Evolutionary conservation across 2,888 invertebrate genomes (phyloP).

Genomic region (Caenorhabditis japonica): DNA sequence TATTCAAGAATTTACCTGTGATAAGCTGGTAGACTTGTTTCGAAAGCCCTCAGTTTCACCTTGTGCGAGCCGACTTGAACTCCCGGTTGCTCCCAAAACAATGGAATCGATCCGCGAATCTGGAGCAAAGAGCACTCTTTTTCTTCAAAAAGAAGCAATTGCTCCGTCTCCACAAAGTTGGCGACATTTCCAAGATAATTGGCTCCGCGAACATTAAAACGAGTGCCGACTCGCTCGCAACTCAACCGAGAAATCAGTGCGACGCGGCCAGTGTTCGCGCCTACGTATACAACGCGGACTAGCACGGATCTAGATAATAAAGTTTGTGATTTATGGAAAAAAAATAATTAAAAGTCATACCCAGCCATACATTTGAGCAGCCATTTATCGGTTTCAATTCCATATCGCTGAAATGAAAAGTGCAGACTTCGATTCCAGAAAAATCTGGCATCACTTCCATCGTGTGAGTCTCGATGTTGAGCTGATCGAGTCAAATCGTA

Average conservation of each 20-base stretch:
- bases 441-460: conserved; percentile 91
- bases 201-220: conserved; percentile 97
- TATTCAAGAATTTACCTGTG: conserved; percentile 81
- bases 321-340: conserved; percentile 79
- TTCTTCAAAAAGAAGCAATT: conserved; percentile 83
- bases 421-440: conserved; percentile 98
- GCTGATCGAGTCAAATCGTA: conserved; percentile 95
- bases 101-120: conserved; percentile 94
- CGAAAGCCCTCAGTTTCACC: conserved; percentile 93
- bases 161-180: conserved; percentile 99
- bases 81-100: conserved; percentile 99
- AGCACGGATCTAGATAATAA: conserved; percentile 82
- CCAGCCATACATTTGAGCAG: conserved; percentile 95
- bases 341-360: conserved; percentile 38
- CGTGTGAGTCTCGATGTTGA: conserved; percentile 88
- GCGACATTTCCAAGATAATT: conserved; percentile 99
- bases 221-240: conserved; percentile 96
- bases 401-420: conserved; percentile 91
- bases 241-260: conserved; percentile 95
- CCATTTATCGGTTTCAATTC: conserved; percentile 92
- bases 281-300: conserved; percentile 97
- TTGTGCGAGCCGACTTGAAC: conserved; percentile 95
- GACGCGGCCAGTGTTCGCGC: conserved; percentile 91
- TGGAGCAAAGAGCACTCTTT: conserved; percentile 89
- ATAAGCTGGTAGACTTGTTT: conserved; percentile 92